phyloP scores from a whole-genome alignment of 2,888 invertebrate species.

The Fabriciana adippe region DNA sequence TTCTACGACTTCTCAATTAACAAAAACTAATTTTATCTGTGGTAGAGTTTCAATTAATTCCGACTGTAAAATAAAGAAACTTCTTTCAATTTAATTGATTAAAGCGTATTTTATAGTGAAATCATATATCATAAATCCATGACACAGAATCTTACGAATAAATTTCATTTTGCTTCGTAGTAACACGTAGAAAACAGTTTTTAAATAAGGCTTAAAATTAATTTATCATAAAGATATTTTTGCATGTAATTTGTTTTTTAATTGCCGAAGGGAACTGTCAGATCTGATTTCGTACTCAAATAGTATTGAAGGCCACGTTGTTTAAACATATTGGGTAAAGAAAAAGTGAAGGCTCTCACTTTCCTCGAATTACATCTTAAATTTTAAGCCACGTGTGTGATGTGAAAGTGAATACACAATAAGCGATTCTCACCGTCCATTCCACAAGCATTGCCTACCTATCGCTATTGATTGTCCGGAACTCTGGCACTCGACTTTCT shows the following conservation, averaged over 20 bases:
- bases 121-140: no score
- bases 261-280: constrained; percentile 32
- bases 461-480: constrained; percentile 51
- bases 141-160: no score
- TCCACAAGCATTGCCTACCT: constrained; percentile 51
- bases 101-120: no score
- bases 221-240: neutral
- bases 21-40: no score
- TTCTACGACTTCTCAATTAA: no score
- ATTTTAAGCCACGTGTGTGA: constrained; percentile 56
- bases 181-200: no score
- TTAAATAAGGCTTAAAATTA: no score
- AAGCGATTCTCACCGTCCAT: constrained; percentile 53
- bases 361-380: constrained; percentile 65
- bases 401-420: constrained; percentile 72
- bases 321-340: constrained; percentile 64
- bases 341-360: constrained; percentile 75
- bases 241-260: constrained; percentile 46
- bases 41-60: no score
- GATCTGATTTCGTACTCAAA: constrained; percentile 27
- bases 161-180: no score
- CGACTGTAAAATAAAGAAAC: no score
- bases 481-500: constrained; percentile 50
- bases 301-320: constrained; percentile 26
- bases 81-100: no score